Percentiles rank a stretch among this genome's conserved stretches.
Evolutionary conservation across 53 echinoderm and acorn worm genomes (phyloP).

Genomic region (Crossaster papposus): DNA sequence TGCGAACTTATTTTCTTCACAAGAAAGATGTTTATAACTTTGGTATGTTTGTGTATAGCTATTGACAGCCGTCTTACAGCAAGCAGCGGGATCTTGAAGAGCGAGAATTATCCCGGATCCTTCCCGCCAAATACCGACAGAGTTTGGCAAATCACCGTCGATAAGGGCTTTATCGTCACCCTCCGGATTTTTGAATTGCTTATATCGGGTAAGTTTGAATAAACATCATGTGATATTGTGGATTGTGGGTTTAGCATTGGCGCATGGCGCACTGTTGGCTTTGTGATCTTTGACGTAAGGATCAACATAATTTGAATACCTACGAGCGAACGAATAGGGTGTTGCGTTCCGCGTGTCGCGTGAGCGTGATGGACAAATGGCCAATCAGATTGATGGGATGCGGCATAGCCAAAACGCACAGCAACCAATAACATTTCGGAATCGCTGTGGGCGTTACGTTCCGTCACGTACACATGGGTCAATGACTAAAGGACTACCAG

Average conservation of each 20-base stretch:
- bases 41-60: conserved; percentile 36
- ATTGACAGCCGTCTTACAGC: conserved; percentile 58
- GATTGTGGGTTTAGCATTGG: too few species aligned
- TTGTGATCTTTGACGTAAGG: background rate
- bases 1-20: background rate
- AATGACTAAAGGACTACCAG: too few species aligned
- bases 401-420: too few species aligned
- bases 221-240: background rate
- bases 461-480: too few species aligned
- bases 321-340: too few species aligned
- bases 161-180: conserved; percentile 69
- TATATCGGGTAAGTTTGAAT: conserved; percentile 64
- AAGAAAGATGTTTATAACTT: too few species aligned
- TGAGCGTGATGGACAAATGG: background rate
- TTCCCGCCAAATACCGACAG: conserved; percentile 77
- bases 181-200: conserved; percentile 74
- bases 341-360: background rate
- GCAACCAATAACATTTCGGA: too few species aligned
- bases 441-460: too few species aligned
- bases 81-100: conserved; percentile 64
- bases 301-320: background rate
- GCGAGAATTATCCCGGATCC: conserved; percentile 74
- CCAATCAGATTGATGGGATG: too few species aligned
- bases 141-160: conserved; percentile 76
- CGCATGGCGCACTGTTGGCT: too few species aligned